These are phyloP conservation scores for Plectrocnemia conspersa DNA, from an alignment of 1,140 invertebrate species.

Conservation along the genomic window DNA sequence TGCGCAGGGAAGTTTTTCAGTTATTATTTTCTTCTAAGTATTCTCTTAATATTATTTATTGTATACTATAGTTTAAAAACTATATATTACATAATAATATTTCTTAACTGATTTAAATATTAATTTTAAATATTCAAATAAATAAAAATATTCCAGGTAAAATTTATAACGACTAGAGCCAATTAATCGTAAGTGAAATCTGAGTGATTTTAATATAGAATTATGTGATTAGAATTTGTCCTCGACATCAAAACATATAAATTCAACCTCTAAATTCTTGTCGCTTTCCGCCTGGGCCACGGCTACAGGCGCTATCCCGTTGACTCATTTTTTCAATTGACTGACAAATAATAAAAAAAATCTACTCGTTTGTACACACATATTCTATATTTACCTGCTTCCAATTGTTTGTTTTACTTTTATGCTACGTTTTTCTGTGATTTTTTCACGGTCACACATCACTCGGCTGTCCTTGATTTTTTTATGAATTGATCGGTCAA, in stretches of 20 bases:
- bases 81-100: no score
- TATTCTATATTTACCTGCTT: conserved; percentile 17
- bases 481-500: conserved; percentile 10
- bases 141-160: no score
- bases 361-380: conserved; percentile 17
- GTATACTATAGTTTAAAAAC: not conserved
- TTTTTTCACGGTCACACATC: conserved; percentile 33
- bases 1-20: conserved; percentile 9
- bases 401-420: conserved; percentile 31
- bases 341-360: conserved; percentile 35
- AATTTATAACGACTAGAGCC: no score
- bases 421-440: conserved; percentile 20
- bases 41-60: not conserved
- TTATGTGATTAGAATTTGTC: no score
- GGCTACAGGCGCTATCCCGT: conserved; percentile 15
- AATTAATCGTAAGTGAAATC: no score
- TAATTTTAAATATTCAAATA: no score
- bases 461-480: conserved; percentile 16
- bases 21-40: not conserved
- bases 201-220: no score
- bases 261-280: no score
- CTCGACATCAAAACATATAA: no score
- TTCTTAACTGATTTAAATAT: no score
- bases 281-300: not conserved
- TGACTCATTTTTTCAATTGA: conserved; percentile 35